Percentiles rank a stretch among this genome's conserved stretches.
phyloP scores from a whole-genome alignment of 1,140 invertebrate species.

The Charaxes varanes region DNA sequence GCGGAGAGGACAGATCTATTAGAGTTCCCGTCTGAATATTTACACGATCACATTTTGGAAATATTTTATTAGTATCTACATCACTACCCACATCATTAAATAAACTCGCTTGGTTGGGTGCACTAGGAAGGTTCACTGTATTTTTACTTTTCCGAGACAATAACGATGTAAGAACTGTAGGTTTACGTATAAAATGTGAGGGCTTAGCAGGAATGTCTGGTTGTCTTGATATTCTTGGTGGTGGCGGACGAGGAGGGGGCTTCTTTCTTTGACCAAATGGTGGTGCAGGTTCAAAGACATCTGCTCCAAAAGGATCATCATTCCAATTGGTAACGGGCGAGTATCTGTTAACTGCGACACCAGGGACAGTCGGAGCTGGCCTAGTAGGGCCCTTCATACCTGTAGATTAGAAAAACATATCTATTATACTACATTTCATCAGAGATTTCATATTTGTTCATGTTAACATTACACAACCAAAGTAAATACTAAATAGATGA shows the following conservation, averaged over 20 bases:
- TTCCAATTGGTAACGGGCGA: constrained; percentile 64
- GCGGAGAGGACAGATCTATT: constrained; percentile 79
- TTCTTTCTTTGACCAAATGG: constrained; percentile 64
- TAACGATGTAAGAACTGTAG: constrained; percentile 66
- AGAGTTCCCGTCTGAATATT: constrained; percentile 67
- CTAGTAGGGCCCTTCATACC: constrained; percentile 67
- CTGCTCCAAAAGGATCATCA: constrained; percentile 63
- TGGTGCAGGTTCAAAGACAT: constrained; percentile 66
- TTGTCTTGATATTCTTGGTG: constrained; percentile 61
- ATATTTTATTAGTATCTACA: constrained; percentile 51
- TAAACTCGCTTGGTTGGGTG: constrained; percentile 26
- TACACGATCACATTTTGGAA: constrained; percentile 64
- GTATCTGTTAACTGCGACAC: constrained; percentile 42
- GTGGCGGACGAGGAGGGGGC: constrained; percentile 73
- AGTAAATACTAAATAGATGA: neutral
- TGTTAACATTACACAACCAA: too few species aligned
- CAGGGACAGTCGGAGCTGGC: constrained; percentile 57
- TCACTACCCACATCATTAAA: constrained; percentile 61
- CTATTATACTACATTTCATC: too few species aligned
- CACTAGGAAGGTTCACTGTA: constrained; percentile 30
- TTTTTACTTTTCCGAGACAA: constrained; percentile 60
- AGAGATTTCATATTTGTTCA: too few species aligned
- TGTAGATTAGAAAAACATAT: constrained; percentile 26
- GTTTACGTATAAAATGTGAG: constrained; percentile 66
- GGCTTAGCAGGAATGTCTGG: constrained; percentile 58